phyloP scores from a whole-genome alignment of 2,113 vertebrate species.

The Mustela nigripes region DNA sequence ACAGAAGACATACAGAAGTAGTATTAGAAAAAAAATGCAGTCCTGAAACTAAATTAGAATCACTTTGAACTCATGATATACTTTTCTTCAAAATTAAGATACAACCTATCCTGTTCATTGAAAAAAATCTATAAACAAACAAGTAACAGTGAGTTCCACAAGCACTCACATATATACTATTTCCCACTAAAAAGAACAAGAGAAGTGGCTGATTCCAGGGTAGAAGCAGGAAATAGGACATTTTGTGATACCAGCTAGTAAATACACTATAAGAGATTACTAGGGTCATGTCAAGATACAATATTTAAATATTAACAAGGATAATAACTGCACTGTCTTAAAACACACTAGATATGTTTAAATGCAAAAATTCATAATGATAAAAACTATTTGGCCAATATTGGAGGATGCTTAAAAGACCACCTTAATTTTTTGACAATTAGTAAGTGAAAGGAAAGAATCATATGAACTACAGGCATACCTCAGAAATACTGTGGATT shows the following conservation, averaged over 20 bases:
- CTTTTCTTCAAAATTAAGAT: slow-evolving; percentile 34
- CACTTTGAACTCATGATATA: background rate
- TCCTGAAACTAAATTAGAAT: background rate
- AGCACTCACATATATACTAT: background rate
- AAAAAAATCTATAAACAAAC: slow-evolving; percentile 9
- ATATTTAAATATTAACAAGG: background rate
- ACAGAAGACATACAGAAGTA: background rate
- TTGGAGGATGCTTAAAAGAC: background rate
- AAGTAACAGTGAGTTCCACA: background rate
- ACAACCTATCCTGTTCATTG: background rate
- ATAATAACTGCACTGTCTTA: background rate
- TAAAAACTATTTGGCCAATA: background rate
- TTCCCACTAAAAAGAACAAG: background rate
- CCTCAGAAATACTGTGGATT: background rate
- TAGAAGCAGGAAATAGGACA: background rate
- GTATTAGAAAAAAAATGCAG: background rate
- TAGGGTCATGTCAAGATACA: background rate
- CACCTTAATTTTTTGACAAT: background rate
- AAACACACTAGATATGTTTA: slow-evolving; percentile 8
- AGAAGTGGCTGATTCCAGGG: background rate
- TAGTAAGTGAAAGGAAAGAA: slow-evolving; percentile 39
- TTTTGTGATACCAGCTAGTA: background rate
- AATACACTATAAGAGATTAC: background rate
- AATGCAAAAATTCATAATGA: background rate
- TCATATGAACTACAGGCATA: background rate